Conservation (phyloP, 1,140 invertebrate species). For the Euura saliciscinereae region DNA sequence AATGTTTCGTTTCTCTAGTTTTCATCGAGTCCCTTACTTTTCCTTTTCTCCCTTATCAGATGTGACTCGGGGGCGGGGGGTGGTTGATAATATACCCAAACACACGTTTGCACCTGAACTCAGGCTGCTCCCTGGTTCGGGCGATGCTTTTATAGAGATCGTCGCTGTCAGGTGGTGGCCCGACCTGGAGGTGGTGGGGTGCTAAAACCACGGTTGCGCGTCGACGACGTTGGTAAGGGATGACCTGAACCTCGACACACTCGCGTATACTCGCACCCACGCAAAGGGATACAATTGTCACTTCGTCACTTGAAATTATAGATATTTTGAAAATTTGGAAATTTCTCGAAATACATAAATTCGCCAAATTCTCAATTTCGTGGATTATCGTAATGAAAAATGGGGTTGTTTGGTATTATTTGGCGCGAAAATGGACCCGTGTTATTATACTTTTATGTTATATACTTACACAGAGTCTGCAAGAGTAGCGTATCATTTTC, state of each 20-base stretch:
- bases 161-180: not conserved
- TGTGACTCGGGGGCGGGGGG: not conserved
- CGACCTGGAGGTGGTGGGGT: not conserved
- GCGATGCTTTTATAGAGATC: not conserved
- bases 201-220: not conserved
- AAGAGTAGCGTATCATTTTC: no score
- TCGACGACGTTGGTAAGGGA: not conserved
- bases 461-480: no score
- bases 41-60: not conserved
- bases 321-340: no score
- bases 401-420: no score
- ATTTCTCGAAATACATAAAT: no score
- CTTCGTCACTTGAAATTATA: no score
- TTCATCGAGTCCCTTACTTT: not conserved
- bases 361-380: no score
- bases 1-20: not conserved
- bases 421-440: no score
- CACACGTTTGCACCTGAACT: slow-evolving; percentile 6
- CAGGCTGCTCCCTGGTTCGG: slow-evolving; percentile 1
- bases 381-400: no score
- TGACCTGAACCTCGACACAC: not conserved
- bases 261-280: no score
- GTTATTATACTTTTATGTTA: no score
- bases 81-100: not conserved
- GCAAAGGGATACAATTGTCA: no score